phyloP scores from a whole-genome alignment of 2,888 invertebrate species.

The Rhaphigaster nebulosa region DNA sequence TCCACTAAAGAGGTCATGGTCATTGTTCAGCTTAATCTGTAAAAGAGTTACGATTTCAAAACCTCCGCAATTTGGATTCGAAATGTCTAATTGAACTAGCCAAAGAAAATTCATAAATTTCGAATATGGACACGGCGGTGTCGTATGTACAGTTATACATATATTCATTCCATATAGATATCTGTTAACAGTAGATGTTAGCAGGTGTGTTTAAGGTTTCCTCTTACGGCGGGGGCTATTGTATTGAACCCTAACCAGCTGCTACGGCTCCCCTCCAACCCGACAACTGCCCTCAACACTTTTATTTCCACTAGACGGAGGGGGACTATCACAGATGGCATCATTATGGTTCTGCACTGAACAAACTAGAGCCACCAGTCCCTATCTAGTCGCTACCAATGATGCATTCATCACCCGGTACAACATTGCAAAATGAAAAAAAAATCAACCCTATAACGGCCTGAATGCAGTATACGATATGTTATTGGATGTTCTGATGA shows the following conservation, averaged over 20 bases:
- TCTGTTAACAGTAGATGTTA: neutral
- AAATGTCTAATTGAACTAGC: no score
- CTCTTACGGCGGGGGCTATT: neutral
- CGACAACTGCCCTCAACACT: slow-evolving; percentile 23
- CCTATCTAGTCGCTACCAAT: neutral
- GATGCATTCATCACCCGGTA: neutral
- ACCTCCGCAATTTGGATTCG: no score
- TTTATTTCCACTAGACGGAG: neutral
- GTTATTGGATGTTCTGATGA: neutral
- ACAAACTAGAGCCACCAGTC: neutral
- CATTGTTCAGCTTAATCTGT: no score
- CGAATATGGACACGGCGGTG: neutral
- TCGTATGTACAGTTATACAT: neutral
- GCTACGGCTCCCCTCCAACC: neutral
- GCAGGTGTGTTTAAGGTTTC: slow-evolving; percentile 17
- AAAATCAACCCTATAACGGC: neutral
- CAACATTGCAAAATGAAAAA: neutral
- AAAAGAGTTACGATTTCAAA: no score
- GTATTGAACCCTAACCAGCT: neutral
- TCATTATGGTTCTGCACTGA: neutral
- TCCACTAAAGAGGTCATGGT: no score
- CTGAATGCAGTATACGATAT: neutral
- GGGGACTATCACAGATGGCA: neutral
- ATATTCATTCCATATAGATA: neutral
- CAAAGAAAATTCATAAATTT: neutral